These are phyloP conservation scores for Cepphus grylle DNA, from an alignment of 2,113 vertebrate species.

Conservation along the genomic window DNA sequence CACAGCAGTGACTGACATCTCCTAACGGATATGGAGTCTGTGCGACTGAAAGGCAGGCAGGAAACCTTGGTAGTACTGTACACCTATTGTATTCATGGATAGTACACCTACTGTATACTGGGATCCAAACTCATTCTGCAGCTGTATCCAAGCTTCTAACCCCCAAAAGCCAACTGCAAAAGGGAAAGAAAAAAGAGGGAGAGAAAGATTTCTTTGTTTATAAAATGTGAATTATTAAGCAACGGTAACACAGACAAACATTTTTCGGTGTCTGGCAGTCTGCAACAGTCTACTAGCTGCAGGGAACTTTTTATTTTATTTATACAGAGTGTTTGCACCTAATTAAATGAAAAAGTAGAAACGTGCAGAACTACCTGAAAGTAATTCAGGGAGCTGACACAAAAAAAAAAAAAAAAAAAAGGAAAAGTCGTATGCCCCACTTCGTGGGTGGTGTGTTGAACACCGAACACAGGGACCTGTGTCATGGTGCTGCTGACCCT, in stretches of 20 bases:
- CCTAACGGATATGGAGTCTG: not conserved
- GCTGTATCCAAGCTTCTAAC: slow-evolving; percentile 29
- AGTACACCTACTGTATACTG: slow-evolving; percentile 26
- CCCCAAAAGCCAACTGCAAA: slow-evolving; percentile 17
- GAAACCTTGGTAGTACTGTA: slow-evolving; percentile 38
- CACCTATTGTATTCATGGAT: slow-evolving; percentile 25
- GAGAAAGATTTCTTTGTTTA: slow-evolving; percentile 69
- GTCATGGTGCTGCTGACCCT: not conserved
- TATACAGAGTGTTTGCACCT: slow-evolving; percentile 62
- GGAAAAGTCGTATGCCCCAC: not conserved
- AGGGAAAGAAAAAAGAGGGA: not conserved
- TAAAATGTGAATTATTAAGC: slow-evolving; percentile 59
- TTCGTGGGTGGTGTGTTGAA: slow-evolving; percentile 33
- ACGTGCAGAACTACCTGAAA: slow-evolving; percentile 33
- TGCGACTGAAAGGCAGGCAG: not conserved
- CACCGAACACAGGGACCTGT: slow-evolving; percentile 26
- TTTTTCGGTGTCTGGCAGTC: slow-evolving; percentile 56
- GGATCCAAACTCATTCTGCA: slow-evolving; percentile 44
- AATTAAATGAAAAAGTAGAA: slow-evolving; percentile 63
- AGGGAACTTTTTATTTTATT: slow-evolving; percentile 62
- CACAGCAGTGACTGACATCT: not conserved
- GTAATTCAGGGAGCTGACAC: slow-evolving; percentile 50
- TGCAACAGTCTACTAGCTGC: slow-evolving; percentile 30
- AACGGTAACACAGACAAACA: slow-evolving; percentile 39
- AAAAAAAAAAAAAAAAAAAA: not conserved